Percentiles rank a stretch among this genome's conserved stretches.
These are phyloP conservation scores for Myxocyprinus asiaticus DNA, from an alignment of 2,113 vertebrate species.

Conservation along the genomic window DNA sequence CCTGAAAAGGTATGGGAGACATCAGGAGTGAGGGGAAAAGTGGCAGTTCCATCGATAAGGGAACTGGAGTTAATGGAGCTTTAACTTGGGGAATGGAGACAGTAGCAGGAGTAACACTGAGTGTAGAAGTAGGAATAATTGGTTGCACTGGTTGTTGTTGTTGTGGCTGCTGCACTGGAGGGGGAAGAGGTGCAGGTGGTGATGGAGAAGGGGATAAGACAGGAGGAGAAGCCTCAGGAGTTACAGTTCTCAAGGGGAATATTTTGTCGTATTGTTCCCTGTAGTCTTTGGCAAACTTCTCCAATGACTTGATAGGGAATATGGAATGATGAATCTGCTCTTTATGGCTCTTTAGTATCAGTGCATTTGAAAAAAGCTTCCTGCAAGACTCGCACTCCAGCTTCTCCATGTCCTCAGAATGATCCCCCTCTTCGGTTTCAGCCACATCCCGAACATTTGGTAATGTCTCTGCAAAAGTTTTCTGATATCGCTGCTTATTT, in stretches of 20 bases:
- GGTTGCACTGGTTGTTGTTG: constrained; percentile 71
- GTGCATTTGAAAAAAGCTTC: constrained; percentile 93
- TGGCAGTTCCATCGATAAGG: constrained; percentile 91
- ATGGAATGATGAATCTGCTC: constrained; percentile 93
- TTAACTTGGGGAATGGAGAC: constrained; percentile 74
- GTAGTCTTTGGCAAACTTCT: constrained; percentile 94
- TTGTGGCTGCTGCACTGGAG: constrained; percentile 66
- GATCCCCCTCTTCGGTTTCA: constrained; percentile 68
- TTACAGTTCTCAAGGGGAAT: constrained; percentile 84
- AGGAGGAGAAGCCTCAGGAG: constrained; percentile 65
- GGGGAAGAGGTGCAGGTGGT: constrained; percentile 55
- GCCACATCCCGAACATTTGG: constrained; percentile 47
- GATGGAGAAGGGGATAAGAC: constrained; percentile 59
- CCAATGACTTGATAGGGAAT: constrained; percentile 89
- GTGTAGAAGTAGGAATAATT: constrained; percentile 69
- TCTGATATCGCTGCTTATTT: constrained; percentile 92
- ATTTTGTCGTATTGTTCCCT: constrained; percentile 92
- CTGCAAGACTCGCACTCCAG: constrained; percentile 83
- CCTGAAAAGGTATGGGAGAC: constrained; percentile 89
- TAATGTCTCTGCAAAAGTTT: constrained; percentile 71
- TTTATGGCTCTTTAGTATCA: constrained; percentile 97
- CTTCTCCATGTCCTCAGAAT: constrained; percentile 75
- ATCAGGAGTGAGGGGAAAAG: constrained; percentile 93
- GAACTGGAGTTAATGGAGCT: constrained; percentile 82
- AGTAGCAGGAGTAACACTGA: constrained; percentile 75